A percentile compares a stretch with the other conserved stretches of the same genome.
These are phyloP conservation scores for Probaryconus sp. DNA, from an alignment of 1,140 invertebrate genomes.

Conservation along the genomic window DNA sequence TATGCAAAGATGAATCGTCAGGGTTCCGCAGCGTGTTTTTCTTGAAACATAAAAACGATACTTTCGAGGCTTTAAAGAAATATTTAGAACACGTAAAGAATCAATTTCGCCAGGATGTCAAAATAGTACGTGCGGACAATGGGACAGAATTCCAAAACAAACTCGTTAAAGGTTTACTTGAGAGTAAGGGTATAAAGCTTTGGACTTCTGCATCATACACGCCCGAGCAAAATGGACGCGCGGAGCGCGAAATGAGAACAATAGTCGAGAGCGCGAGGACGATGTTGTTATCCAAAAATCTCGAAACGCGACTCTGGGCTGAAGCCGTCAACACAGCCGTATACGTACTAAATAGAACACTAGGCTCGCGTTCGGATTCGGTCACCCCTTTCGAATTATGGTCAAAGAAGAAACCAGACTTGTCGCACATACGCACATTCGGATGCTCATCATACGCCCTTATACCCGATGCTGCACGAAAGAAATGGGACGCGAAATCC, in stretches of 20 bases:
- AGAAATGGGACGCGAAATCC: conserved; percentile 2
- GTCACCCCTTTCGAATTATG: conserved; percentile 16
- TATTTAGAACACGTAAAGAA: conserved; percentile 18
- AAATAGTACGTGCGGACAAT: conserved; percentile 48
- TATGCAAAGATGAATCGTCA: conserved; percentile 68
- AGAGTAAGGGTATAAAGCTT: conserved; percentile 12
- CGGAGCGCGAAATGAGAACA: conserved; percentile 29
- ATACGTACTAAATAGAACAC: conserved; percentile 3
- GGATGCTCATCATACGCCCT: background rate
- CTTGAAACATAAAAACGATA: conserved; percentile 68
- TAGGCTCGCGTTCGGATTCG: background rate
- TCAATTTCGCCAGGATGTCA: conserved; percentile 22
- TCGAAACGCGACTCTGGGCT: conserved; percentile 53
- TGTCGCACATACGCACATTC: conserved; percentile 9
- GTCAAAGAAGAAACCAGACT: background rate
- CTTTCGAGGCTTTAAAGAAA: conserved; percentile 41
- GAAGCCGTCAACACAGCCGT: conserved; percentile 21
- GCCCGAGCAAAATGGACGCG: conserved; percentile 70
- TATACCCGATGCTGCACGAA: background rate
- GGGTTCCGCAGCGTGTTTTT: conserved; percentile 68
- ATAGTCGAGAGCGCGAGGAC: conserved; percentile 59
- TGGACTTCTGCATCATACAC: conserved; percentile 63
- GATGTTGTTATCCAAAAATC: conserved; percentile 67
- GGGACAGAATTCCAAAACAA: conserved; percentile 26
- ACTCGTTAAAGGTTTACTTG: conserved; percentile 7